Evolutionary conservation across 2,888 invertebrate genomes (phyloP), one percentile per base, ranked within the genome.

Genomic region (Polydrusus tereticollis): DNA sequence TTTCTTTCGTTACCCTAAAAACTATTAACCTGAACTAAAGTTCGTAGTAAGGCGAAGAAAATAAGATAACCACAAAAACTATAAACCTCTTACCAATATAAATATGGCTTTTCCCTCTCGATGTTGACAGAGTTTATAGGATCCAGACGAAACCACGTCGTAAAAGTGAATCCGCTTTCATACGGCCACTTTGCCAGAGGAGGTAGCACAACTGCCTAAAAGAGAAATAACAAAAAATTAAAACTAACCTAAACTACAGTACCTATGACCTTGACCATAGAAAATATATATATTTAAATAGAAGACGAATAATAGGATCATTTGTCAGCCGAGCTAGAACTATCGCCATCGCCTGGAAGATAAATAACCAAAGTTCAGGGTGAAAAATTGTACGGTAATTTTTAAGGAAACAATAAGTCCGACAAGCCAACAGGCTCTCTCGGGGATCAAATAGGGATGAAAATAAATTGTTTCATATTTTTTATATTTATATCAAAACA

Each of bases 151-250:
- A 99, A 96, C 99, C 99, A 99, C 80, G 98, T 98, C 81, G 97
- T 96, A 87, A 99, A 99, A 64, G 99, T 99, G 91, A 99, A 99
- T 72, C 99, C 99, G 87, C 93, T 98, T 88, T 99, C 98, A 87
- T 99, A 96, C 38, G 99, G 99, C 98, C 99, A 99, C 86, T 96
- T 93, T 75, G 98, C 96, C 83, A 99, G 88, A 16, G 99, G 99
- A 63, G 99, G 99, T 82, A 99, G 89, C 52, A 98, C 96, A 82
- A 99, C 91, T 73, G 98, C 98, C 98, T 98, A 88, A 1, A 2
- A 38, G 69, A 74, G 66, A 67, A 67, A 75, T 81, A 73, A 55
- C 70, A 66, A 60, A 73, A 65, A n/a, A n/a, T n/a, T n/a, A n/a
- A n/a, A n/a, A n/a, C n/a, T n/a, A n/a, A n/a, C n/a, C n/a, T n/a